Evolutionary conservation across 2,797 vertebrate species (phyloP), one percentile per base, ranked within the genome.

Genomic region (Vultur gryphus): DNA sequence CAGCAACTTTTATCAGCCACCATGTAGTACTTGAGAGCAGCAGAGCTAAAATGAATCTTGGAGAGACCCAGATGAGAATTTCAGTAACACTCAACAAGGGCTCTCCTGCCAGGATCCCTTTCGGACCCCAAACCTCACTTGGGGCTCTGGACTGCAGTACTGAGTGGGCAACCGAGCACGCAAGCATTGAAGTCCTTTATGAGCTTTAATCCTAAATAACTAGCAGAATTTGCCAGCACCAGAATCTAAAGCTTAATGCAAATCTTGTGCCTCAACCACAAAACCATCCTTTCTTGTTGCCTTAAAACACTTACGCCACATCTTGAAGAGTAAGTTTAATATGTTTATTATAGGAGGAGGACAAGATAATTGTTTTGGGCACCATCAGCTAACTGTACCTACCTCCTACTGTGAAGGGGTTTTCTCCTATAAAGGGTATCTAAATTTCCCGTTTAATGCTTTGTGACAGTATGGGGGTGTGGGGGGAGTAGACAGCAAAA

Each of bases 21-120:
- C n/a, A 9, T 0, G 1, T 0, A 85, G 29, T 65, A 48, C 13
- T 2, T 23, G 21, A 49, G 52, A 75, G 54, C 52, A 77, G 46
- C 49, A 79, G 57, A 81, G 35, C 19, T 43, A 61, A 80, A 83
- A 31, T 0, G 14, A 16, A 58, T 31, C 29, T 55, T 23, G 37
- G 37, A 88, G 8, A 67, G 44, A 48, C 13, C 1, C 33, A 82
- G 35, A n/a, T 5, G 39, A 65, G n/a, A 76, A 1, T 21, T 71
- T 19, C 24, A 12, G 19, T 28, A 51, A 58, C 17, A 43, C 2
- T 41, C 12, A 10, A 37, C 19, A 49, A 44, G 10, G 23, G 23
- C 14, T 69, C 25, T 66, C 31, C 59, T 21, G 26, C 6, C 54
- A 80, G 57, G n/a, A 70, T n/a, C 21, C 21, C 29, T 37, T 49